Percentiles rank a stretch among this genome's conserved stretches.
Conservation (phyloP, 2,113 vertebrate genomes). For the Arenaria interpres region DNA sequence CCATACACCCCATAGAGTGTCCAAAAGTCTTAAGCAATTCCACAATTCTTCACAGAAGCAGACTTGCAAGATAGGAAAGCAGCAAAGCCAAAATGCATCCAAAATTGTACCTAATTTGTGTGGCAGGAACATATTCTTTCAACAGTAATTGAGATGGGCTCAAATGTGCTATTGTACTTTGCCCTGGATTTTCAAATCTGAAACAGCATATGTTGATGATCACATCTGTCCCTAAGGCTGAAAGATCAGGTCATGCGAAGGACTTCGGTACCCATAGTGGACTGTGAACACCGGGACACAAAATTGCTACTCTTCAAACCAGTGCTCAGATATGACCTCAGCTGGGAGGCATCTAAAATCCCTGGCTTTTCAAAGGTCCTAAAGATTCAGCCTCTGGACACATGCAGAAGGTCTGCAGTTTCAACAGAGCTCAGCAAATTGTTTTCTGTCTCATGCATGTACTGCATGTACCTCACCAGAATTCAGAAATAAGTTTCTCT, state of each 20-base stretch:
- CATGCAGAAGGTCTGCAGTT: not conserved
- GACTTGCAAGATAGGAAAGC: not conserved
- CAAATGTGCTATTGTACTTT: not conserved
- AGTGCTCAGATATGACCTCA: not conserved
- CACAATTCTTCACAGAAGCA: not conserved
- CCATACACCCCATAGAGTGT: not conserved
- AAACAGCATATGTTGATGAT: not conserved
- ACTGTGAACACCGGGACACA: fast-evolving
- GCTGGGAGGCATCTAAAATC: not conserved
- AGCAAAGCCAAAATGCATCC: not conserved
- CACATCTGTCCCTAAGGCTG: not conserved
- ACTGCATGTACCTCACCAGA: not conserved
- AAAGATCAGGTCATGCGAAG: not conserved
- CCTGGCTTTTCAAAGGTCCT: not conserved
- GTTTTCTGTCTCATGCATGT: not conserved
- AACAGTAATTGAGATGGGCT: not conserved
- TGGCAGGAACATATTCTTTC: not conserved
- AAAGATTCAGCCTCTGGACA: not conserved
- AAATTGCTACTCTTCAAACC: not conserved
- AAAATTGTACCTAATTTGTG: not conserved
- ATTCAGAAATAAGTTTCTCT: not conserved
- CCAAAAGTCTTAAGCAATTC: not conserved
- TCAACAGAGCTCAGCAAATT: not conserved
- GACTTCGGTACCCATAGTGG: not conserved
- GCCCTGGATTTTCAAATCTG: not conserved